phyloP scores from a whole-genome alignment of 2,113 vertebrate genomes.

The Raja brachyura region DNA sequence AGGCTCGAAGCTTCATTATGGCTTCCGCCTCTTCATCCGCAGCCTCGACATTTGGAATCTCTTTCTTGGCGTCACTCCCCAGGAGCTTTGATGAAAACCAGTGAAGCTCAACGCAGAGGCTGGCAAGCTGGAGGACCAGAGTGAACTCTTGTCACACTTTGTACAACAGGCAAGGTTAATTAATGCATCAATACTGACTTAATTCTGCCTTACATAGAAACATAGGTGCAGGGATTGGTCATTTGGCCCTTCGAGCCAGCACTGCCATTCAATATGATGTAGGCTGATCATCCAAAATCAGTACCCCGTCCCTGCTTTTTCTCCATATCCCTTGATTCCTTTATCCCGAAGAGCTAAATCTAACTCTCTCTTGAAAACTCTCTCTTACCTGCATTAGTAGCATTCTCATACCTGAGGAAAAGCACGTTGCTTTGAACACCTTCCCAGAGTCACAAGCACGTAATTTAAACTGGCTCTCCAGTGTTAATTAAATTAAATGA shows the following conservation, averaged over 20 bases:
- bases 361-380: too few species aligned
- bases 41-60: too few species aligned
- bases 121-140: not conserved
- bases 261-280: too few species aligned
- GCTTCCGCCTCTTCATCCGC: not conserved
- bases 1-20: not conserved
- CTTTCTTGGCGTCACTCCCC: not conserved
- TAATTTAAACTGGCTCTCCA: not conserved
- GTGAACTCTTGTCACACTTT: not conserved
- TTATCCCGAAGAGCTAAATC: too few species aligned
- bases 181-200: not conserved
- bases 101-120: not conserved
- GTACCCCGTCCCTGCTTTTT: too few species aligned
- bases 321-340: too few species aligned
- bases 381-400: not conserved
- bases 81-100: not conserved
- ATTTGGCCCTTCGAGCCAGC: too few species aligned
- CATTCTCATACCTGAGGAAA: not conserved
- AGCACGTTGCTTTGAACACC: not conserved
- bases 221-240: too few species aligned
- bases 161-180: not conserved
- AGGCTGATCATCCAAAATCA: too few species aligned
- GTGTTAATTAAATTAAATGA: too few species aligned
- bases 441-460: not conserved
- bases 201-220: not conserved